Base-by-base conservation (phyloP, 2,888 invertebrate genomes). In the Punctoribates punctum region DNA sequence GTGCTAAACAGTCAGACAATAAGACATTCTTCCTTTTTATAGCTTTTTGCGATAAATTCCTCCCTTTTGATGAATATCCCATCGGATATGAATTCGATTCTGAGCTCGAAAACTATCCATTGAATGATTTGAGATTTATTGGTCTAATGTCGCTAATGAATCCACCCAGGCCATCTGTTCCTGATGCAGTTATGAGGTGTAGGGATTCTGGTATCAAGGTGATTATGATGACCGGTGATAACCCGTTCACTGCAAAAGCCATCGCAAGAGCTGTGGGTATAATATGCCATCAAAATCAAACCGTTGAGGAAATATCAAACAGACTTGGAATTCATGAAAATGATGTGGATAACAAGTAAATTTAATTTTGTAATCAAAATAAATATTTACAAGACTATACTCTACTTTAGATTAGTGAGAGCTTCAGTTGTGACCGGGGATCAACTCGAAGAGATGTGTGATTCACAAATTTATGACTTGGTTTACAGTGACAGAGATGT, bases 261-360 rank as follows among this genome's bases (percentile, higher is more conserved):
- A 81, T 81, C 20, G 81, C 85, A 75, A 84, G 84, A 80, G 83
- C 84, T 79, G 85, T 85, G 29, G 85, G 85, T 72, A 85, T 85
- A 80, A 85, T 85, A 79, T 84, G 84, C 20, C 83, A 83, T 77
- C 8, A 29, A 6, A 73, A 57, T 29, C 54, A 77, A 38, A 75
- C 75, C 11, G 42, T n/a, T 3, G 46, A 75, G 23, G 75, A 75
- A 46, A 51, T 75, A 9, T 42, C 75, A n/a, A 70, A 15, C 9
- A 29, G 65, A 34, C 34, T 70, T 27, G 46, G 1, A 13, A 70
- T 75, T 42, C n/a, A 38, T 27, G 6, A 70, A 2, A 1, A 62
- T 11, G 11, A 70, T 9, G 46, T 75, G 6, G 65, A 75, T n/a
- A 4, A 23, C 25, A 29, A 51, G 75, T 75, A 42, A 57, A 20